Base-by-base conservation (phyloP, 2,113 vertebrate species). In the Lagopus leucura region DNA sequence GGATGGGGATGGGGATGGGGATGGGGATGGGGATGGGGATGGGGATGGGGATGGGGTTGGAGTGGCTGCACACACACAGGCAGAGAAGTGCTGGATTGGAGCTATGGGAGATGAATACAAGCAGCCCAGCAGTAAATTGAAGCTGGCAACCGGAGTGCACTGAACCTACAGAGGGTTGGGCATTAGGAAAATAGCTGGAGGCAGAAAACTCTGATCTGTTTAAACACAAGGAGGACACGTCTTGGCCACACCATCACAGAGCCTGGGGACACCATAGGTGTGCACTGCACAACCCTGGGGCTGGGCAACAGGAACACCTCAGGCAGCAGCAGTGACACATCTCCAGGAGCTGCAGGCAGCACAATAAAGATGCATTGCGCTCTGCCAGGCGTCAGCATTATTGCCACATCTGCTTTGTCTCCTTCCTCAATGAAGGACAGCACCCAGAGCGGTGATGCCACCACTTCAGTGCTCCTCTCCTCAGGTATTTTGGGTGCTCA, bases 371-470 rank as follows among this genome's bases (percentile, higher is more conserved):
- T 21, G 58, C 34, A 8, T n/a, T 17, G 82, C 4, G 16, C 81
- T 93, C 50, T 64, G 67, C 86, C 69, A 34, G 73, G 75, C 60
- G 0, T 21, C 75, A 7, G 47, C 18, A 2, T 57, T 16, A 3
- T 11, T 30, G 28, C 74, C 0, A 7, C 1, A 3, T 18, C 34
- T 36, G 16, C 13, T 73, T 40, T 19, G 34, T 43, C 32, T n/a
- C 80, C 27, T 1, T 25, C 28, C n/a, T 27, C 38, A 2, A 19
- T 38, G 0, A 1, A 32, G 72, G 65, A 20, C 0, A 20, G 19
- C 52, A 27, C 40, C 6, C 0, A 19, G 5, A 21, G 7, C 25
- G 32, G 8, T 16, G 3, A 25, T 16, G 36, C 36, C 36, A 17
- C 50, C 2, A 3, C 32, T 38, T 34, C 54, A 1, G 0, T 2